Evolutionary conservation across 2,888 invertebrate species (phyloP).

Genomic region (Glaucopsyche alexis): DNA sequence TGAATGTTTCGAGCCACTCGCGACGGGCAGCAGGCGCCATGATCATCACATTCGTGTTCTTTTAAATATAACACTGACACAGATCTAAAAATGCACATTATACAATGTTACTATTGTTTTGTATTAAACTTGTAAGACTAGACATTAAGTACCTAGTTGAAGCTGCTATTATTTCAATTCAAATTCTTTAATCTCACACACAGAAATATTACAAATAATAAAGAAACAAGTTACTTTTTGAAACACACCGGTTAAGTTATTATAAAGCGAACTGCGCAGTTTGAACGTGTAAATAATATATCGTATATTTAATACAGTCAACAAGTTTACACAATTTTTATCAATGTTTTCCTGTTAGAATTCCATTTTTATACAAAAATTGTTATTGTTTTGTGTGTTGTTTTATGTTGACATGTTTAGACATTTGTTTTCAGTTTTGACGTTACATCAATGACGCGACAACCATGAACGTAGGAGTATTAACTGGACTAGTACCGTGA

Average conservation of each 20-base stretch:
- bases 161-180: too few relatives aligned
- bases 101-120: not conserved
- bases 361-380: not conserved
- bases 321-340: not conserved
- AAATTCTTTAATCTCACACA: too few relatives aligned
- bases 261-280: not conserved
- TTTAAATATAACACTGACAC: not conserved
- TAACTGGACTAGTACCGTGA: too few relatives aligned
- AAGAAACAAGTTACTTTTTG: not conserved
- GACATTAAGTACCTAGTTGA: not conserved
- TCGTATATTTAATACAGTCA: not conserved
- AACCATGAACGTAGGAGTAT: too few relatives aligned
- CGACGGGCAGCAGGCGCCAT: constrained; percentile 20
- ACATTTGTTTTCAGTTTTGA: too few relatives aligned
- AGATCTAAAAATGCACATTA: constrained; percentile 1
- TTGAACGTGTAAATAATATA: not conserved
- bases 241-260: not conserved
- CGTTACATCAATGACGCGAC: not conserved
- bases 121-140: not conserved
- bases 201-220: too few relatives aligned
- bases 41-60: not conserved
- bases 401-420: not conserved
- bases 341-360: not conserved
- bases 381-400: not conserved
- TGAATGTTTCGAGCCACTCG: constrained; percentile 31